Evolutionary conservation across 2,113 vertebrate species (phyloP), one percentile per base, ranked within the genome.

Genomic region (Pseudolaguvia tuberculata): DNA sequence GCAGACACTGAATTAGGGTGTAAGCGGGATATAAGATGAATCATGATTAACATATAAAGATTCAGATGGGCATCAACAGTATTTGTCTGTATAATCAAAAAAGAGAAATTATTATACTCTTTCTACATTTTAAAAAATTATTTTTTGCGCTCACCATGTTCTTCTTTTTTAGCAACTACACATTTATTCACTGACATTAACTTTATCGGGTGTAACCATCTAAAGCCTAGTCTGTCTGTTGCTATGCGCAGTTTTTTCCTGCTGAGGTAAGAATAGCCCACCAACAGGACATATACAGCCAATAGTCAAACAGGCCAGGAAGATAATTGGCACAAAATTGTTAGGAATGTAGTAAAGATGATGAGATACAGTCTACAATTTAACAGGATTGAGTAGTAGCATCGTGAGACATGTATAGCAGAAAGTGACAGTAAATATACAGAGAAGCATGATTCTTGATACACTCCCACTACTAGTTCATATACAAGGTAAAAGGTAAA

Each of bases 211-310:
- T 17, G 48, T 42, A 66, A 48, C 48, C 27, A 25, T 21, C n/a
- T n/a, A n/a, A n/a, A 17, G 39, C 27, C 42, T 47, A 27, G 21
- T 17, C 63, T 65, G n/a, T 65, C 21, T 66, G 63, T 48, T 66
- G 39, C 21, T 48, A 48, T 27, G 42, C 42, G 48, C 63, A 48
- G 63, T 66, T 65, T 66, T 21, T 66, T 48, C 42, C 42, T 66
- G 63, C 63, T 47, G 23, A 48, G 42, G 25, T 66, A 66, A 66
- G 63, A 66, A 66, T 27, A 66, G 42, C 10, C 35, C 21, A 4
- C 61, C 35, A 45, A 23, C 35, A 12, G 23, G 39, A 23, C 0
- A 23, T 65, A 15, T 65, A 1, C 61, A 23, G 61, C 39, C 61
- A 14, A 47, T 13, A 23, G n/a, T 45, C n/a, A n/a, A 45, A 13